These are phyloP conservation scores for Myotis lucifugus DNA, from an alignment of 2,113 vertebrate genomes.

Conservation along the genomic window DNA sequence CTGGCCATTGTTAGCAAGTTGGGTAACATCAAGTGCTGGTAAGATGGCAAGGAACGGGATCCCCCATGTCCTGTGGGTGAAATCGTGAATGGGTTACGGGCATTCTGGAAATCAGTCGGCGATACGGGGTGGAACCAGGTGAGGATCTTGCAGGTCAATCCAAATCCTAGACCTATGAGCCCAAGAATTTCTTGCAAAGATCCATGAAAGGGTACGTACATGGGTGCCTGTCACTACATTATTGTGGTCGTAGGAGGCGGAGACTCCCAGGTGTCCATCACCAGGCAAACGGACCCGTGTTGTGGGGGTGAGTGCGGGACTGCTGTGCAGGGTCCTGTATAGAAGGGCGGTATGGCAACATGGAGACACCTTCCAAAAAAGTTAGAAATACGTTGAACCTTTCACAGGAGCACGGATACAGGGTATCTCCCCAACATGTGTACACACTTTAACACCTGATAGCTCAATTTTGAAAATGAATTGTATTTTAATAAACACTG, in stretches of 20 bases:
- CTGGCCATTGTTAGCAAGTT: neutral
- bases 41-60: neutral
- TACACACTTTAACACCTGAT: too few relatives aligned
- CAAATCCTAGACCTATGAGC: neutral
- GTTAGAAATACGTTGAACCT: neutral
- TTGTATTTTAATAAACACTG: too few relatives aligned
- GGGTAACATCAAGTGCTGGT: neutral
- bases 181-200: neutral
- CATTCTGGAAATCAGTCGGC: neutral
- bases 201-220: too few relatives aligned
- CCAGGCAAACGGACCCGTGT: neutral
- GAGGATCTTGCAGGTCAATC: neutral
- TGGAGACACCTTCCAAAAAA: neutral
- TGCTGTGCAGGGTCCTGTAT: accelerated
- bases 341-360: neutral
- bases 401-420: too few relatives aligned
- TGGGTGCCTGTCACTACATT: neutral
- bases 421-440: too few relatives aligned
- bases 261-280: neutral
- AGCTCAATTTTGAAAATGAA: too few relatives aligned
- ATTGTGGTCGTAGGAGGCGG: neutral
- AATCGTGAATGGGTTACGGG: neutral
- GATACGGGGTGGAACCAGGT: neutral
- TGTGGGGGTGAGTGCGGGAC: accelerated
- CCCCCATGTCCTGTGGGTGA: neutral